phyloP scores from a whole-genome alignment of 1,140 invertebrate genomes.

The Atta cephalotes region DNA sequence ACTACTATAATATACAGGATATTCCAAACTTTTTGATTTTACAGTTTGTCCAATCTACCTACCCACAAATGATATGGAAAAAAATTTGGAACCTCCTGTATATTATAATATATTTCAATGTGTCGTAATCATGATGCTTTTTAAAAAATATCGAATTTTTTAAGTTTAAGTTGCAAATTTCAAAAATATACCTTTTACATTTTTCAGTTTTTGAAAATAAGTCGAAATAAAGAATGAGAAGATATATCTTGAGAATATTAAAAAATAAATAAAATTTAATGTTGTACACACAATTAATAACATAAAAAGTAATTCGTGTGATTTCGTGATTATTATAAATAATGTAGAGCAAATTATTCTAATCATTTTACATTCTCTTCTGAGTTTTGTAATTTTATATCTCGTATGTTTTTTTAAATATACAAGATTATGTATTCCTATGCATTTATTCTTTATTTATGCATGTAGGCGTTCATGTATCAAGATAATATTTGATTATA shows the following conservation, averaged over 20 bases:
- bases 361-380: background rate
- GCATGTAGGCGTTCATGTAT: background rate
- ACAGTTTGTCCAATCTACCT: too few relatives aligned
- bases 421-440: background rate
- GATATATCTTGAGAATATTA: background rate
- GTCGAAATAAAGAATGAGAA: background rate
- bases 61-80: too few relatives aligned
- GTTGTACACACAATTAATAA: background rate
- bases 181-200: background rate
- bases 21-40: too few relatives aligned
- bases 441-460: background rate
- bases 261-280: background rate
- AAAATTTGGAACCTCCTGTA: background rate
- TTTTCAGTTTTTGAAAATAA: background rate
- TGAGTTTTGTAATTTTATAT: background rate
- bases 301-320: background rate
- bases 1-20: too few relatives aligned
- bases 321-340: background rate
- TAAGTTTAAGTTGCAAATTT: background rate
- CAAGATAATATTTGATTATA: background rate
- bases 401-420: background rate
- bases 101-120: conserved; percentile 2
- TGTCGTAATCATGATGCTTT: background rate
- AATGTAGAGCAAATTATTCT: background rate
- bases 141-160: background rate